Base-by-base conservation (phyloP, 2,888 invertebrate species). In the Fragum sueziense region DNA sequence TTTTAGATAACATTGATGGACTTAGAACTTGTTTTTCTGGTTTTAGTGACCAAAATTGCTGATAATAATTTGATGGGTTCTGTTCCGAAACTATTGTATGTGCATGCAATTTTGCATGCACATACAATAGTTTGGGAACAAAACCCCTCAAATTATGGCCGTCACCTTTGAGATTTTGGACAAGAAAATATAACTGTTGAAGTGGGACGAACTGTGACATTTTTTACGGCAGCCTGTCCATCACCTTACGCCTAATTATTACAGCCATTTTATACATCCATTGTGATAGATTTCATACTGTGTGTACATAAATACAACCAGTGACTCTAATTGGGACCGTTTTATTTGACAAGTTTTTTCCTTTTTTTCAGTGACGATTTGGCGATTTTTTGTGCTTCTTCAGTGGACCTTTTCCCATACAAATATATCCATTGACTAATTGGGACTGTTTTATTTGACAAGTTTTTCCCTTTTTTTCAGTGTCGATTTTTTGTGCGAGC, bases 271-370 rank as follows among this genome's bases (percentile, higher is more conserved):
- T 70, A 61, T 82, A 47, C 78, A 78, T 76, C 75, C 73, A 59
- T 82, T 76, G 78, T 82, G 82, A 78, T 82, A 82, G 76, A 78
- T 75, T 82, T 82, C 61, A 54, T 70, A 70, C 70, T 31, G 70
- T 70, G 70, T 70, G 14, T 54, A 65, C 41, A 65, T 65, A 27
- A 41, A 65, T 65, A 65, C 65, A 65, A 25, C 41, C 27, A 37
- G 27, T 69, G 70, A 68, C 74, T 73, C 80, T 80, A 80, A 80
- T 80, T 80, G 76, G 79, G 76, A 79, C 74, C 4, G 41, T 17
- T 65, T 61, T 61, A 61, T 61, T 31, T 61, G 54, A 54, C 54
- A 54, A 54, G n/a, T n/a, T 47, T 20, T 47, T 47, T n/a, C n/a
- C n/a, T n/a, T n/a, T n/a, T n/a, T n/a, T n/a, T n/a, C n/a, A n/a